These are phyloP conservation scores for Clinocottus analis DNA, from an alignment of 2,113 vertebrate species.

Conservation along the genomic window DNA sequence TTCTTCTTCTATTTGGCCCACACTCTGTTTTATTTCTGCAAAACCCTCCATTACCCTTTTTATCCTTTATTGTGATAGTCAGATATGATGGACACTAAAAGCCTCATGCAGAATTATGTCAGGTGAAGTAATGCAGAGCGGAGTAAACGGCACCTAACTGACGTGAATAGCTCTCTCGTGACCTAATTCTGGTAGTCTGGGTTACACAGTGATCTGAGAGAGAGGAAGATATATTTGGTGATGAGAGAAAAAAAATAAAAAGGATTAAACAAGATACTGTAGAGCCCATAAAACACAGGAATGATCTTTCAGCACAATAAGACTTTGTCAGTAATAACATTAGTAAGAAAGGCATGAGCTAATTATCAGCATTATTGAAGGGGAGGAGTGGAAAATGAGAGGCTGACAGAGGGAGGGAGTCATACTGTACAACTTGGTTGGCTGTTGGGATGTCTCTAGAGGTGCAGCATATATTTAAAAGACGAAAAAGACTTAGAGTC, in stretches of 20 bases:
- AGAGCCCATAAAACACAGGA: slow-evolving; percentile 6
- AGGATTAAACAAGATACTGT: slow-evolving; percentile 24
- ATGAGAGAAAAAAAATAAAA: slow-evolving; percentile 33
- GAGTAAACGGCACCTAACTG: slow-evolving; percentile 59
- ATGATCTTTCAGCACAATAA: not conserved
- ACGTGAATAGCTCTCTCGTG: slow-evolving; percentile 68
- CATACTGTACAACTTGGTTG: slow-evolving; percentile 75
- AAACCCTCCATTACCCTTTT: slow-evolving; percentile 33
- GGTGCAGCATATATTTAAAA: slow-evolving; percentile 77
- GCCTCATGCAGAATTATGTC: slow-evolving; percentile 49
- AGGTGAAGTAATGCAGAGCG: slow-evolving; percentile 58
- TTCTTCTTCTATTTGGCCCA: slow-evolving; percentile 20
- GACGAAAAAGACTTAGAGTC: slow-evolving; percentile 66
- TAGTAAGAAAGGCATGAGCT: slow-evolving; percentile 45
- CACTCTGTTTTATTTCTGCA: slow-evolving; percentile 27
- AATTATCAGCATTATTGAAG: slow-evolving; percentile 53
- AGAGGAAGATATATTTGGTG: slow-evolving; percentile 71
- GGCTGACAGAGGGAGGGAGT: slow-evolving; percentile 68
- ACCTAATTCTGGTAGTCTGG: slow-evolving; percentile 77
- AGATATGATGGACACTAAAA: slow-evolving; percentile 49
- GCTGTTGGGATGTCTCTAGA: slow-evolving; percentile 75
- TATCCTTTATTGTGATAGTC: slow-evolving; percentile 33
- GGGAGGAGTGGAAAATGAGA: slow-evolving; percentile 70
- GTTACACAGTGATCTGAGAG: slow-evolving; percentile 65
- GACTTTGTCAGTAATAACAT: not conserved